Percentiles rank a stretch among this genome's conserved stretches.
Conservation (phyloP, 2,797 vertebrate genomes). For the Furcifer pardalis region DNA sequence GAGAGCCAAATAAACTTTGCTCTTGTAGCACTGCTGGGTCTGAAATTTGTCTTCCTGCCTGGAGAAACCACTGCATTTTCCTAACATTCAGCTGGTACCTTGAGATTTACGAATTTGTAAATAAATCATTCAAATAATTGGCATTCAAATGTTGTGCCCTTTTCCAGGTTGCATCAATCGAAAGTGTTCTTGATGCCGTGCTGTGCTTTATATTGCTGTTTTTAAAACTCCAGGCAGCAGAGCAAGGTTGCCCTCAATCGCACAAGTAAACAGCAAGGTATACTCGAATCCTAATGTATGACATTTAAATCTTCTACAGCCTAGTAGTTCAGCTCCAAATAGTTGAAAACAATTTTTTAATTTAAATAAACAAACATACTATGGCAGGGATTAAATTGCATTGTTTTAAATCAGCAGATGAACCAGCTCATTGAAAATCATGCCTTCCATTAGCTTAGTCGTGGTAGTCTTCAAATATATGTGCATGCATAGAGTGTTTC, state of each 20-base stretch:
- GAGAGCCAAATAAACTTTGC: not conserved
- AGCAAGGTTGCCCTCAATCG: not conserved
- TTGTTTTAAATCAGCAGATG: conserved; percentile 11
- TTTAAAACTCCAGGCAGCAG: not conserved
- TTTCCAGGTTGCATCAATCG: not conserved
- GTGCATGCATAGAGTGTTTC: not conserved
- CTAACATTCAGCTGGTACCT: too few species aligned
- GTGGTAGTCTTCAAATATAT: not conserved
- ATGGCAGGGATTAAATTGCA: not conserved
- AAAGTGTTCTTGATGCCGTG: not conserved
- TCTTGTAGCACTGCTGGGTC: not conserved
- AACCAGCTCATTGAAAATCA: conserved; percentile 3
- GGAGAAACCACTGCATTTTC: not conserved
- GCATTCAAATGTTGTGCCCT: too few species aligned
- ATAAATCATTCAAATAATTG: too few species aligned
- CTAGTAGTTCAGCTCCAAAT: not conserved
- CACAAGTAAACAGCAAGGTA: not conserved
- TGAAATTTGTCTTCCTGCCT: too few species aligned
- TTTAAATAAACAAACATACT: not conserved
- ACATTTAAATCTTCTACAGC: not conserved
- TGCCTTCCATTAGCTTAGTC: conserved; percentile 12
- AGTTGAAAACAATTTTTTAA: not conserved
- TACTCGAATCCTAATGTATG: not conserved
- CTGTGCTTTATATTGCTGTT: not conserved
- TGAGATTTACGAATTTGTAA: too few species aligned